Conservation (phyloP, 2,113 vertebrate species). For the Phainopepla nitens region DNA sequence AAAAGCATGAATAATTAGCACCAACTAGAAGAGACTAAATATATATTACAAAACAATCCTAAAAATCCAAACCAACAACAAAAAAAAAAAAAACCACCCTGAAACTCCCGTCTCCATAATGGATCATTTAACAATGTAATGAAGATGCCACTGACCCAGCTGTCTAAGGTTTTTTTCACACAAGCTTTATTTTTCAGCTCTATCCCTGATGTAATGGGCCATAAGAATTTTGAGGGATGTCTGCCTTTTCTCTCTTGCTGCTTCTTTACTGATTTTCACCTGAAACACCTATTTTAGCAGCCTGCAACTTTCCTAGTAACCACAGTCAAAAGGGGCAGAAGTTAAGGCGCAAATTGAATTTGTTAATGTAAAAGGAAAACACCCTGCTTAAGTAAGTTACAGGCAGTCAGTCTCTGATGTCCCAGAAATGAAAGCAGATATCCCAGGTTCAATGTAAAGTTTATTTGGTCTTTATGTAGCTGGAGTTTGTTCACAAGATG, state of each 20-base stretch:
- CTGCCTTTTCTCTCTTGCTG: not conserved
- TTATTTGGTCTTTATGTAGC: constrained; percentile 29
- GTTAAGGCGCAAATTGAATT: not conserved
- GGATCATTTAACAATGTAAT: not conserved
- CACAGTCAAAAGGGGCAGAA: not conserved
- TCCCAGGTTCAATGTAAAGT: not conserved
- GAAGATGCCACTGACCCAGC: not conserved
- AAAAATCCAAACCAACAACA: not conserved
- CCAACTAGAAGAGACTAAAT: not conserved
- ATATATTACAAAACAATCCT: not conserved
- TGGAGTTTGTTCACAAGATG: constrained; percentile 68
- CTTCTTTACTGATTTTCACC: not conserved
- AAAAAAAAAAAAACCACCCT: not conserved
- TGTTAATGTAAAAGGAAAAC: not conserved
- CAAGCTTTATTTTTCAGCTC: not conserved
- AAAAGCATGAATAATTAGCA: constrained; percentile 35
- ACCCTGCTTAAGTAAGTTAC: not conserved
- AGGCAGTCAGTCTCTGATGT: not conserved
- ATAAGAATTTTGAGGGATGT: not conserved
- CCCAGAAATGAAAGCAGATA: not conserved
- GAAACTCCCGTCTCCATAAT: not conserved
- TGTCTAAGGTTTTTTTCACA: not conserved
- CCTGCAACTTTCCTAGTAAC: not conserved
- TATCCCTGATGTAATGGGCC: not conserved
- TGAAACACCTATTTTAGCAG: not conserved